Evolutionary conservation across 1,140 invertebrate genomes (phyloP), one percentile per base, ranked within the genome.

Genomic region (Bombus impatiens): DNA sequence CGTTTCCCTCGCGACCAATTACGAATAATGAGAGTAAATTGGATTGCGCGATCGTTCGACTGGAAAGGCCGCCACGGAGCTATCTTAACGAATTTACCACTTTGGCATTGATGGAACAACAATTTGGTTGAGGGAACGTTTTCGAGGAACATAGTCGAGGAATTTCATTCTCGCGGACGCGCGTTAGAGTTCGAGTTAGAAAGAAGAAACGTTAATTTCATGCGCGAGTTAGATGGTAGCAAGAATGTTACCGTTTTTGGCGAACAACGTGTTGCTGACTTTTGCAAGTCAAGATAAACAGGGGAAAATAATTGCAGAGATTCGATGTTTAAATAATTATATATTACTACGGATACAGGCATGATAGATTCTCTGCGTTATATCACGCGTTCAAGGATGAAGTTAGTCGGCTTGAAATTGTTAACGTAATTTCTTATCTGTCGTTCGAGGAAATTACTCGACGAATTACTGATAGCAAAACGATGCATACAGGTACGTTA

Each of bases 21-120:
- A 89, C 89, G 83, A 87, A 86, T 90, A 90, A 90, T 85, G 86
- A 89, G 88, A 89, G 89, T 88, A 89, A 89, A 83, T 79, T 80
- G 88, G 37, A 71, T 37, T 59, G 78, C 76, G 76, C 81, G 83
- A 87, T 90, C 88, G 80, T 82, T 78, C 71, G 37, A 37, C 42
- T 76, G 44, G 78, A 74, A 35, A 70, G 32, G 15, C 12, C 13
- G 42, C 25, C 13, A 6, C 13, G 22, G 2, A 32, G 25, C 35
- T 9, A 37, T 47, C 44, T n/a, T 59, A 71, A 72, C 53, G 67
- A 71, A 84, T 83, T 83, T 77, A n/a, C 37, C 67, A n/a, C 3
- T 47, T 59, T 22, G 35, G 4, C 62, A 15, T 4, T 28, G 44
- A 22, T 18, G 59, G 67, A 53, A 40, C 0, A 6, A 15, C 13